Percentiles rank a stretch among this genome's conserved stretches.
phyloP scores from a whole-genome alignment of 2,113 vertebrate species.

The Leptocoma aspasia region DNA sequence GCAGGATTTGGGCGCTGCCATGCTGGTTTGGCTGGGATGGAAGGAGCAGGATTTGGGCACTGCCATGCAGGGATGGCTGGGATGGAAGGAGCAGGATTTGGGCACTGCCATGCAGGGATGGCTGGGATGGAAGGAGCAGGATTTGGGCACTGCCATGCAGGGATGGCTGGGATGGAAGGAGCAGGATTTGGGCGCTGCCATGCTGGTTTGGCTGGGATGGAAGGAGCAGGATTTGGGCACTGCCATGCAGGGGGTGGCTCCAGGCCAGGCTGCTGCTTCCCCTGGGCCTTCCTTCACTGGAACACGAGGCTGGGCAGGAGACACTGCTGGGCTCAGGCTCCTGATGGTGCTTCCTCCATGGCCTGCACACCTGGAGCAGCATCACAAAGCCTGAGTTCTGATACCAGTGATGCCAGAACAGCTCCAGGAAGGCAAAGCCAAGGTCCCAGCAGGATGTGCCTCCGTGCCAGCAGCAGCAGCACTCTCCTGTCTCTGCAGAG shows the following conservation, averaged over 20 bases:
- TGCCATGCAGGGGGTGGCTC: not conserved
- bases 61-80: not conserved
- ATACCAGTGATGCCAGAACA: rapidly evolving
- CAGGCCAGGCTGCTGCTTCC: not conserved
- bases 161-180: not conserved
- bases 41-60: not conserved
- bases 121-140: not conserved
- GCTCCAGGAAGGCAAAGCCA: not conserved
- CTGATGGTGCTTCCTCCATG: rapidly evolving
- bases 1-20: not conserved
- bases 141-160: not conserved
- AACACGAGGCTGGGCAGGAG: not conserved
- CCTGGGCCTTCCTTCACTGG: rapidly evolving
- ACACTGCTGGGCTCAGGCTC: not conserved
- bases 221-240: not conserved
- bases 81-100: not conserved
- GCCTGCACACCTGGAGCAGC: not conserved
- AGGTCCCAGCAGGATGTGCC: not conserved
- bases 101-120: not conserved
- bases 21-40: not conserved
- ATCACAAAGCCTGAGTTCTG: rapidly evolving
- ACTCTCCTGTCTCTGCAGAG: rapidly evolving
- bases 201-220: too few species aligned
- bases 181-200: not conserved
- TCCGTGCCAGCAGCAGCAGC: not conserved